Evolutionary conservation across 2,797 vertebrate genomes (phyloP).

Genomic region (Phylloscopus collybita): DNA sequence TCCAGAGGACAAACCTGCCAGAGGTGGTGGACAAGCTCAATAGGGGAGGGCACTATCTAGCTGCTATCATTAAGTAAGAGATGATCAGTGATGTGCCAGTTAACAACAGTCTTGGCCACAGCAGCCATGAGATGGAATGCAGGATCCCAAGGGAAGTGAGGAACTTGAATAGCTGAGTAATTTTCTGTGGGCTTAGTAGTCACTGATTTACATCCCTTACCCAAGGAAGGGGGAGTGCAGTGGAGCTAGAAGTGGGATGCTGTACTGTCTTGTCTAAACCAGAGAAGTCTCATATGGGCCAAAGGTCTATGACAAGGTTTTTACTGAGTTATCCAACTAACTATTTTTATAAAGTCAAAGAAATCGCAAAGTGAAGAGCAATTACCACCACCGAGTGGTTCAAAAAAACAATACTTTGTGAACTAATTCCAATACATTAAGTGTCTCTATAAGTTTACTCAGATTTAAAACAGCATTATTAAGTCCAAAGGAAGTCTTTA

Average conservation of each 20-base stretch:
- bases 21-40: neutral
- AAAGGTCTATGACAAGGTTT: neutral
- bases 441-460: neutral
- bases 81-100: neutral
- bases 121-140: neutral
- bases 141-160: neutral
- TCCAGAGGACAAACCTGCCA: neutral
- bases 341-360: neutral
- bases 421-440: neutral
- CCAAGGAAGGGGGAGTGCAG: fast-evolving
- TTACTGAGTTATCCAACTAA: neutral
- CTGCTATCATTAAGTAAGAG: neutral
- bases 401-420: fast-evolving
- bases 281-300: neutral
- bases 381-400: neutral
- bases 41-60: neutral
- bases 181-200: neutral
- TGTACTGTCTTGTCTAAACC: neutral
- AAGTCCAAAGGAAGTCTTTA: neutral
- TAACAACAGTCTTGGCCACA: neutral
- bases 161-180: neutral
- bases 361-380: neutral
- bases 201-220: neutral
- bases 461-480: neutral
- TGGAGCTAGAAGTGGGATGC: neutral